Base-by-base conservation (phyloP, 1,140 invertebrate species). In the Radopholus similis region DNA sequence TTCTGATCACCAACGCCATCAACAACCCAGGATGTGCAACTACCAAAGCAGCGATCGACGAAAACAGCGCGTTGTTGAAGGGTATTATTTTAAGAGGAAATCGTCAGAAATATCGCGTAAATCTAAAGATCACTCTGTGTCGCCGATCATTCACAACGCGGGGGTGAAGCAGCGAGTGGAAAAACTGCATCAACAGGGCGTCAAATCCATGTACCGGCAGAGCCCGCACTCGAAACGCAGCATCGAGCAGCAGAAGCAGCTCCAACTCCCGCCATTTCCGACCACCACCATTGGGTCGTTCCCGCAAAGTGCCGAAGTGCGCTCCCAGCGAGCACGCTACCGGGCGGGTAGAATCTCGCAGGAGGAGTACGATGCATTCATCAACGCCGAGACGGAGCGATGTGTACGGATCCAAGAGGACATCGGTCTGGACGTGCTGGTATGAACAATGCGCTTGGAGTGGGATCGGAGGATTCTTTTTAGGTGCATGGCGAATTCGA, bases 281-380 rank as follows among this genome's bases (percentile, higher is more conserved):
- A 69, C 67, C 26, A 70, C 67, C 5, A 69, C 67, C 4, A 69
- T 69, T 34, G 67, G 67, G 1, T 69, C 67, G 18, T 69, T 69
- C 66, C 67, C 67, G 26, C 67, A 69, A 56, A 69, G 64, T 42
- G 66, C 35, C n/a, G 26, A 38, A 38, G 51, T 69, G 28, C 67
- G 67, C 44, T 21, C 49, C 9, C 37, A 32, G 23, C 38, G 67
- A 5, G 26, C 28, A 8, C n/a, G 37, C 28, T 69, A 28, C 64
- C 53, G 69, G 15, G 13, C 18, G 18, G 64, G 64, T 35, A 71
- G 37, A 56, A 67, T 69, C 30, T 15, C 38, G 44, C 28, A 69
- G n/a, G 66, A 21, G 26, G 35, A 69, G 15, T 69, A 69, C 32
- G 35, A 23, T 15, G 49, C 49, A 13, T 68, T 68, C 40, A 47